Evolutionary conservation across 2,113 vertebrate species (phyloP), one percentile per base, ranked within the genome.

Genomic region (Gnathonemus longibarbis): DNA sequence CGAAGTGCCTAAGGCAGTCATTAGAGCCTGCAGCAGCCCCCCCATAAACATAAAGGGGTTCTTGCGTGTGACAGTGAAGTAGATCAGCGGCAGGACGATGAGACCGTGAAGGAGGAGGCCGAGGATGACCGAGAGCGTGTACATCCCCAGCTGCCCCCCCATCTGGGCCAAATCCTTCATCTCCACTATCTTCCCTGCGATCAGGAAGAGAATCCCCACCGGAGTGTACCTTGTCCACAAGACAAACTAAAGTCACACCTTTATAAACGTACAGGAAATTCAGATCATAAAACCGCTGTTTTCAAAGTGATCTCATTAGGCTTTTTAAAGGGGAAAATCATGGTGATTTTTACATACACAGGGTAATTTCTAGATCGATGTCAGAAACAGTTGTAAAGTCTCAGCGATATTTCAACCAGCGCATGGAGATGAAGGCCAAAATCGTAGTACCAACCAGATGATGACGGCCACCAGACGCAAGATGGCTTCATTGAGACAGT

Each of bases 401-500:
- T 10, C 17, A n/a, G 39, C 48, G 19, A 2, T 4, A 84, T 48
- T 48, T 84, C 19, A 84, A 45, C 42, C 42, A 17, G 35, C 0
- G 42, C 80, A 84, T 48, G 21, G 39, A 48, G 45, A 46, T 9
- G 7, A 66, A 88, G 5, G 35, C 6, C 15, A 19, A 62, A 62
- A 7, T 21, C 31, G 1, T 5, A 3, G 31, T 10, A 95, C 97
- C 97, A 93, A 99, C 98, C 98, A 99, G 95, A 99, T 99, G 92
- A 99, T 98, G 93, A 99, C 95, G 93, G 97, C 95, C 93, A 99
- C 98, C 93, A 99, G 96, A 92, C 97, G 95, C 98, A 99, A 98
- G 94, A 99, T 99, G 92, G 98, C 98, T 94, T 99, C 97, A 91
- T 99, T 99, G 94, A 99, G 96, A 94, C 97, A 96, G 95, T 98